Evolutionary conservation across 2,797 vertebrate genomes (phyloP), one percentile per base, ranked within the genome.

Genomic region (Mormyrus proboscirostris): DNA sequence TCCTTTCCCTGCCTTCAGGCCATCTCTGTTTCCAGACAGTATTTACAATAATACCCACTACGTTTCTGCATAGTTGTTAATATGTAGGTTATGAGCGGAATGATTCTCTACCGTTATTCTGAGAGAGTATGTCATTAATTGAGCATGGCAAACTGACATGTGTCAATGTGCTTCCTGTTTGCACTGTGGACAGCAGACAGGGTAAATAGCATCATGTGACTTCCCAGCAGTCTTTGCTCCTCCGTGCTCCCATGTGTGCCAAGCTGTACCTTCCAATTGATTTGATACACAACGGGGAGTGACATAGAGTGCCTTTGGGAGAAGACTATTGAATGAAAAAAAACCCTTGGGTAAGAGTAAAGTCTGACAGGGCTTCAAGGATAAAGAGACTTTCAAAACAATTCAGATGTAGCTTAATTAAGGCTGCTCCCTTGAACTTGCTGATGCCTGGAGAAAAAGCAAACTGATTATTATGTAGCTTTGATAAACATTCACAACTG

Each of bases 331-430:
- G 51, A 57, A 57, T 19, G 12, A 2, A 59, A 51, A 41, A 86
- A 86, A 38, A 38, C 62, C 85, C 49, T 29, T 86, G 19, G 85
- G 53, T 49, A 51, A 51, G n/a, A 55, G 29, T 87, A 87, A 87
- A 19, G 53, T 53, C 51, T 57, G 29, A 59, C 53, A 87, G 51
- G 14, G 14, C 16, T 38, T 59, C 53, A 57, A 87, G 51, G 85
- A 57, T 41, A 87, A 41, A 87, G 51, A 12, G 85, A 87, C 53
- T 86, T 57, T 86, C 25, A 38, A 57, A 86, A 55, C 14, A 84
- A 29, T 84, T 47, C 82, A 84, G 47, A 22, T 29, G 47, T 84
- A 86, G 25, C 53, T 87, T 87, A 55, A 87, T 87, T 57, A 87
- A 59, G 53, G 85, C 7, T 33, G 22, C 16, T 87, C 16, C 59